Base-by-base conservation (phyloP, 2,888 invertebrate species). In the Lasioglossum pauxillum region DNA sequence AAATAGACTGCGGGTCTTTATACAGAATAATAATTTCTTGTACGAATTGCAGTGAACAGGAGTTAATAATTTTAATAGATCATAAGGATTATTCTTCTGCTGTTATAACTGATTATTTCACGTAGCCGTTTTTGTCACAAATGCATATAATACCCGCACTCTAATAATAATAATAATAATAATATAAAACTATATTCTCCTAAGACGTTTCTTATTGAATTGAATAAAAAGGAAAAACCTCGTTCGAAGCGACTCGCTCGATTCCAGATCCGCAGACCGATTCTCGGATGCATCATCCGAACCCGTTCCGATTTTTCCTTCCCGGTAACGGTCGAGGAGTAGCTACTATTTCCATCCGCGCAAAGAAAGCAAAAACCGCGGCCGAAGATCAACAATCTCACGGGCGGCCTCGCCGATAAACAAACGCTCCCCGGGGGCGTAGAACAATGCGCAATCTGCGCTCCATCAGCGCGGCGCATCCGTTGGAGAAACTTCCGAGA, bases 361-460 rank as follows among this genome's bases (percentile, higher is more conserved):
- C 67, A 35, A 67, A 67, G 19, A 19, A 67, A 67, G 35, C 19
- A 67, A 67, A 67, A 67, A 31, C 64, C 8, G 23, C 8, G 3
- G 12, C 80, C 67, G 16, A 64, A 46, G 74, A 83, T 46, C 76
- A 77, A 82, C 76, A 82, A 82, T 41, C 83, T 57, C 44, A 4
- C 73, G 53, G 53, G 23, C 44, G 69, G 27, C 23, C 5, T 60
- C 46, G 53, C 44, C 76, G 73, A 77, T 74, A 82, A 82, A 82
- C 83, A 84, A 82, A 82, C 77, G 75, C 57, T n/a, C 44, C n/a
- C 27, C 67, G 2, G 23, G 35, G 35, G 14, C n/a, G 2, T 8
- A 19, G n/a, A 84, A 82, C 74, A 77, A 69, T 69, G 74, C 46
- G 27, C 46, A 23, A 46, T 69, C 74, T 12, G 19, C 41, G 35